phyloP scores from a whole-genome alignment of 1,140 invertebrate genomes.

The Drosophila eugracilis region DNA sequence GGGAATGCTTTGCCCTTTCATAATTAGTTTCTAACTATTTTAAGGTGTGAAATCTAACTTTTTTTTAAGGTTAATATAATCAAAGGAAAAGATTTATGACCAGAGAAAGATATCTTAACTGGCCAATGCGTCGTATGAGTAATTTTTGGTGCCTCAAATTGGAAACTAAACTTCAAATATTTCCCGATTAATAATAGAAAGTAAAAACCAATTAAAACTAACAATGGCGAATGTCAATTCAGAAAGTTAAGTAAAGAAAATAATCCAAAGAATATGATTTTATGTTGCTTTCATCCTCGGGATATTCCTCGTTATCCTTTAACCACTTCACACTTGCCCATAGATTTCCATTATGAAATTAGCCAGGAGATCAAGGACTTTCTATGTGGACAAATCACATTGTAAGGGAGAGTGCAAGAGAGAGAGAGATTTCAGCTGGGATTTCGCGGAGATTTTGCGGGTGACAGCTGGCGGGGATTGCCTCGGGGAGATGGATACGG shows the following conservation, averaged over 20 bases:
- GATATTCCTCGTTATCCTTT: conserved; percentile 1
- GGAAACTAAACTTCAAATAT: too few species aligned
- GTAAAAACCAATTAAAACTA: too few species aligned
- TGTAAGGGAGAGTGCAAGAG: too few species aligned
- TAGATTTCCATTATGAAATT: conserved; percentile 27
- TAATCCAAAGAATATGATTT: background rate
- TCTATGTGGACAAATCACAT: conserved; percentile 39
- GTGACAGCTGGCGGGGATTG: conserved; percentile 8
- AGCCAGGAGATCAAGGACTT: conserved; percentile 17
- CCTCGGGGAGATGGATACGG: too few species aligned
- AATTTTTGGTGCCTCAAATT: background rate
- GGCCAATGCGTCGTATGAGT: background rate
- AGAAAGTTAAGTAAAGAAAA: background rate
- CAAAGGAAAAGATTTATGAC: too few species aligned
- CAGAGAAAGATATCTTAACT: too few species aligned
- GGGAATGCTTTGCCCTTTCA: background rate
- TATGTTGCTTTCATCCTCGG: background rate
- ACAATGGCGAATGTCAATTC: background rate
- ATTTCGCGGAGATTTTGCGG: conserved; percentile 46
- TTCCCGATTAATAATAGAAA: too few species aligned
- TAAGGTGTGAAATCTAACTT: too few species aligned
- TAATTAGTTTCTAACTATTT: background rate
- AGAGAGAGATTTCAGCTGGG: conserved; percentile 37
- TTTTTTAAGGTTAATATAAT: too few species aligned
- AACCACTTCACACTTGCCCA: conserved; percentile 6